phyloP scores from a whole-genome alignment of 2,888 invertebrate genomes.

The Arrhopalites spinosus region DNA sequence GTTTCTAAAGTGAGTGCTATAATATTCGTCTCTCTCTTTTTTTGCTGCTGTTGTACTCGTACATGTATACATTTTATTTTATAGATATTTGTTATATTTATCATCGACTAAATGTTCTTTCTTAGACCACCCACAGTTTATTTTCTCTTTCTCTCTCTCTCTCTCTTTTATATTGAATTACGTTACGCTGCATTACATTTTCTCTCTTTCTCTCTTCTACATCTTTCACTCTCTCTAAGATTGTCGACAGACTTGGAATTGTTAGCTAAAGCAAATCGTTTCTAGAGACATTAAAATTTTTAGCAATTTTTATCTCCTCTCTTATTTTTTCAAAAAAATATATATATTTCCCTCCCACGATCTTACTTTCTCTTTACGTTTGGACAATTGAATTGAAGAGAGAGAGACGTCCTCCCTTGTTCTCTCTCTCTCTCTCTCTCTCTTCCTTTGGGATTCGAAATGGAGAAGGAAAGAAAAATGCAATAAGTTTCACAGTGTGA shows the following conservation, averaged over 20 bases:
- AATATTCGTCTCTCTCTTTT: too few relatives aligned
- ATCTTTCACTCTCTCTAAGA: neutral
- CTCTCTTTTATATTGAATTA: neutral
- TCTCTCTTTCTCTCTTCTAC: neutral
- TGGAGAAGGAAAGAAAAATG: neutral
- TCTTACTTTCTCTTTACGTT: too few relatives aligned
- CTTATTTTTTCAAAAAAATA: too few relatives aligned
- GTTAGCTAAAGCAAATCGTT: neutral
- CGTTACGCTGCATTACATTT: conserved; percentile 14
- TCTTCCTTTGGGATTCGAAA: neutral
- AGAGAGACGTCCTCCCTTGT: neutral
- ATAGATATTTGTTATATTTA: conserved; percentile 10
- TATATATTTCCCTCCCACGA: too few relatives aligned
- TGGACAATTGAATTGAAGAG: neutral
- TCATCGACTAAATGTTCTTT: conserved; percentile 11
- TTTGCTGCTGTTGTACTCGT: too few relatives aligned
- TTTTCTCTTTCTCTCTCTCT: too few relatives aligned
- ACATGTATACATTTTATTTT: too few relatives aligned
- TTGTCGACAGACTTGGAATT: neutral
- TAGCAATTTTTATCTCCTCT: neutral
- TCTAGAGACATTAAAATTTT: neutral
- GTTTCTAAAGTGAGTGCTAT: too few relatives aligned
- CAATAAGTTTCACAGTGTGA: too few relatives aligned
- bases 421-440: neutral
- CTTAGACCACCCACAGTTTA: conserved; percentile 16